Conservation (phyloP, 2,113 vertebrate genomes). For the Aspidoscelis tigris region DNA sequence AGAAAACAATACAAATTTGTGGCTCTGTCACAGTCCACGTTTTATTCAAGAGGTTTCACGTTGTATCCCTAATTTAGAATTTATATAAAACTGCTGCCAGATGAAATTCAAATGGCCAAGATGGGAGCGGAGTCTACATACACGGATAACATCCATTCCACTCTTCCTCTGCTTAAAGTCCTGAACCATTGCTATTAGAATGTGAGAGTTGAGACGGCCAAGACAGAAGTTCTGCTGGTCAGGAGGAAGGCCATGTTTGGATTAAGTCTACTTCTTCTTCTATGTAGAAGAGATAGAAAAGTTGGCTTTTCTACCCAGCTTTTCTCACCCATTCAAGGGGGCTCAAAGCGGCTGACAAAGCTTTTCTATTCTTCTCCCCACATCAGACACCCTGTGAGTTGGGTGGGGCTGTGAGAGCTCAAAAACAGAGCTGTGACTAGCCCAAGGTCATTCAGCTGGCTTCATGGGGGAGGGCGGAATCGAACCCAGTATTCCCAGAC, state of each 20-base stretch:
- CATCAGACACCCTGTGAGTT: too few species aligned
- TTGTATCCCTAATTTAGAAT: neutral
- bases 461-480: too few species aligned
- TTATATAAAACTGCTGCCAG: neutral
- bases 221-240: neutral
- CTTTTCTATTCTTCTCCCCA: too few species aligned
- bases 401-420: too few species aligned
- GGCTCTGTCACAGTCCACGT: too few species aligned
- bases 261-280: neutral
- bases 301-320: too few species aligned
- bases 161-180: neutral
- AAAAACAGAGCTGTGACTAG: too few species aligned
- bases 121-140: neutral
- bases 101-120: neutral
- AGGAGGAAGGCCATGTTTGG: neutral
- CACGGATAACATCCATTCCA: neutral
- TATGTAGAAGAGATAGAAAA: neutral
- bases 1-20: neutral
- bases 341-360: too few species aligned
- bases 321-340: too few species aligned
- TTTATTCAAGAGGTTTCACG: neutral
- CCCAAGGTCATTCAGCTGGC: too few species aligned
- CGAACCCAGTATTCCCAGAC: too few species aligned
- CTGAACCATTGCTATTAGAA: neutral
- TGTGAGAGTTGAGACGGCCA: neutral